A percentile compares a stretch with the other conserved stretches of the same genome.
Conservation (phyloP, 2,797 vertebrate species). For the Cossypha heuglini region DNA sequence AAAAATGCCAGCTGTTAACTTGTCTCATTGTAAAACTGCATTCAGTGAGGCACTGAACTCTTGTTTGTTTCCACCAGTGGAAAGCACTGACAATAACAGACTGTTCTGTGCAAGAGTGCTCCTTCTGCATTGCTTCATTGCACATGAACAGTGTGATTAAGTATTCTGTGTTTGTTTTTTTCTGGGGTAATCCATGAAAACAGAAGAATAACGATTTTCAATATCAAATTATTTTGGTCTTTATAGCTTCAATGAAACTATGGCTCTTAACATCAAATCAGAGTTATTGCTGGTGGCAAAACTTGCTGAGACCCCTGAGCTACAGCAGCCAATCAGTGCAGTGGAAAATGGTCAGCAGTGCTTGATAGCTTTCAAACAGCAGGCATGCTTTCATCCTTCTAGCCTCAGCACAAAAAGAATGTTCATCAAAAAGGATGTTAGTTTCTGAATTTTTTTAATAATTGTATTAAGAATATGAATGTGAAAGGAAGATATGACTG, state of each 20-base stretch:
- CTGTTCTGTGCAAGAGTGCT: background rate
- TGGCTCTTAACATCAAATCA: background rate
- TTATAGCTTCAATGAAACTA: background rate
- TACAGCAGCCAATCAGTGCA: background rate
- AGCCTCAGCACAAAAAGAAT: background rate
- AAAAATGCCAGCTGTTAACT: slow-evolving; percentile 5
- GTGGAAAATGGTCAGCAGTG: background rate
- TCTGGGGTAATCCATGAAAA: background rate
- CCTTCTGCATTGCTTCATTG: background rate
- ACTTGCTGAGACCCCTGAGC: background rate
- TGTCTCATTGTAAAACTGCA: background rate
- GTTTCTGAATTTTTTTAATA: background rate
- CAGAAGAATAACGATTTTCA: background rate
- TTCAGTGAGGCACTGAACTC: background rate
- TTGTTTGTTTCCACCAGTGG: background rate
- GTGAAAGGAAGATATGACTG: background rate
- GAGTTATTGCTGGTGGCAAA: background rate
- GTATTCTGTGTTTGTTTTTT: background rate
- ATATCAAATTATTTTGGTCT: background rate
- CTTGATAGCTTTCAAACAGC: background rate
- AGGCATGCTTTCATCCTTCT: background rate
- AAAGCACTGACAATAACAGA: slow-evolving; percentile 27
- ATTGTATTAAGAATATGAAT: background rate
- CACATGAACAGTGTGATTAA: background rate
- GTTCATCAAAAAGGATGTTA: background rate